Base-by-base conservation (phyloP, 35 echinoderm and acorn worm species). In the Chiridota heheva region DNA sequence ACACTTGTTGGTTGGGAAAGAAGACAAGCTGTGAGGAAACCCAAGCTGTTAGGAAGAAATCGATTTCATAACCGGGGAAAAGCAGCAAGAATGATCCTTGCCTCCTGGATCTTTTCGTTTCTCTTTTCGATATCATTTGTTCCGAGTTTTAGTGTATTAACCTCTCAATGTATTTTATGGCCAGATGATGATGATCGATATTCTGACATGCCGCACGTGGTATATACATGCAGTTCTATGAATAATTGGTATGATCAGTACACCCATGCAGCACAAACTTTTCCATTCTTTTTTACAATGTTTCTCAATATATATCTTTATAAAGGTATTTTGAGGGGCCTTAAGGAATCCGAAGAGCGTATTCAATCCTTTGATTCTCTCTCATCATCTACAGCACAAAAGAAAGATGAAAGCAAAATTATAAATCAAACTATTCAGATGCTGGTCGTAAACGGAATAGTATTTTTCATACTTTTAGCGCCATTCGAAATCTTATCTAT, bases 1-100 rank as follows among this genome's bases (percentile, higher is more conserved):
- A 86, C 82, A 13, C 47, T 81, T 28, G 89, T 91, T 5, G 75
- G 81, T 15, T 86, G 74, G 74, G 89, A 86, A 40, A 48, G 82
- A 44, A 46, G 72, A 25, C 72, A 72, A 33, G 62, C 73, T 35
- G 82, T 86, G 12, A 40, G 73, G 33, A 65, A 63, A n/a, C 73
- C 82, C 13, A 73, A 86, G 31, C 42, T 69, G 25, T 57, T 76
- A 16, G 60, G 74, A 1, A 70, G 70, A 24, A 85, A 43, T 31
- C 70, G 66, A 31, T 71, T 70, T 31, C 45, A 72, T 26, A 84
- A 42, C 43, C 66, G 48, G 17, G 74, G 30, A 3, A 76, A 73
- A 32, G 26, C 63, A 10, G 24, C 39, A 12, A 80, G 40, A 36
- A 77, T 86, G 64, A 71, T 81, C 20, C n/a, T 64, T 2, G 45